Evolutionary conservation across 2,113 vertebrate species (phyloP), one percentile per base, ranked within the genome.

Genomic region (Silurus glanis): DNA sequence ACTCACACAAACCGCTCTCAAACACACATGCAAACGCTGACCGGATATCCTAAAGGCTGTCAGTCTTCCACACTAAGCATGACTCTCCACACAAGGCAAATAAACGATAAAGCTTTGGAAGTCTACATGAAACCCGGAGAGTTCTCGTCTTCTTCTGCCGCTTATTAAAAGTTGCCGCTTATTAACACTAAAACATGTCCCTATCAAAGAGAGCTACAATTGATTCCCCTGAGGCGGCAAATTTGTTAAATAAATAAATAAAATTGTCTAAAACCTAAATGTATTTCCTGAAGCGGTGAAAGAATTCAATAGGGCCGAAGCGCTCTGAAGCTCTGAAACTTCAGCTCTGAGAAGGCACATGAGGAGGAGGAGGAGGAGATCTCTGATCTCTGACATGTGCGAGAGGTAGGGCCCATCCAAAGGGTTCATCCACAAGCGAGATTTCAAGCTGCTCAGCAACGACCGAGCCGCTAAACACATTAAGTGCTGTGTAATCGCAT

Each of bases 371-470:
- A 28, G 56, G 17, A 47, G 79, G 67, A 84, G 92, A 37, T 37
- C 37, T 37, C 37, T 37, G 90, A 10, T 59, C 83, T 16, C 47
- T 85, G 90, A 87, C 93, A 92, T 90, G 92, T 94, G 92, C 84
- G 90, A 81, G 4, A 81, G 82, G 84, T 86, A 87, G 88, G 82
- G 87, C 37, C 58, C 66, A 37, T 6, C 2, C 28, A 82, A 87
- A 76, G 88, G 72, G 45, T 25, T 45, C 19, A 23, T 51, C 25
- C 86, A 89, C 81, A 64, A 4, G 69, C n/a, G 3, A 62, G 84
- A 61, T 28, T 21, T 55, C 0, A 55, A 81, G 53, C 66, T 82
- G 61, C 61, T 10, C 5, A 62, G 47, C 67, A 90, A 66, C 83
- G 83, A 85, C 56, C 28, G 17, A 45, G 28, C 14, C 17, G 56